Base-by-base conservation (phyloP, 2,888 invertebrate species). In the Drosophila formosana region DNA sequence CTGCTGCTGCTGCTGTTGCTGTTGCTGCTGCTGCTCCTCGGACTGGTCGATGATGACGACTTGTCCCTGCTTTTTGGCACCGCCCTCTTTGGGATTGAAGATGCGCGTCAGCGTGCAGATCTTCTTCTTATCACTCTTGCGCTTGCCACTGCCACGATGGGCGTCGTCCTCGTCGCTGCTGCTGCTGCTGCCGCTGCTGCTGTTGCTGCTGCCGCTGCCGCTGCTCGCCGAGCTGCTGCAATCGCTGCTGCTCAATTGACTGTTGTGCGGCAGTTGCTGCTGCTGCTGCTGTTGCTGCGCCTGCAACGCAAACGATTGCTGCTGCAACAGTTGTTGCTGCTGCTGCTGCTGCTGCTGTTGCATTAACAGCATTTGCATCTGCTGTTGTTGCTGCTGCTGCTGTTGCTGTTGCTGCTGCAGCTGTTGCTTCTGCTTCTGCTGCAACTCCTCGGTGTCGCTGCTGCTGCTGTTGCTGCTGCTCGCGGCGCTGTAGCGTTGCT, bases 41-140 rank as follows among this genome's bases (percentile, higher is more conserved):
- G 94, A 93, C 74, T 93, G 93, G 79, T 95, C 96, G 67, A 96
- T 95, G 60, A 96, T 95, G 57, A 96, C 95, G 56, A 96, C 96
- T 77, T 96, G 96, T 3, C 95, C 95, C 90, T 96, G 95, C 61
- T 94, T 94, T 79, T 95, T 95, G 2, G 95, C 95, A 2, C 95
- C 95, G 13, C 95, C 95, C 57, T 95, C 96, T 71, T 96, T 95
- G 73, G 95, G 95, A 45, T 95, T 95, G 88, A 95, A 95, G 56
- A 96, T 92, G 85, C 95, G 95, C 45, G 95, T 93, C 58, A 96
- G 90, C 0, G 95, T 95, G 82, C 94, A 95, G 80, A 93, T 95
- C 90, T 96, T 96, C 91, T 95, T 96, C 86, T 95, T 95, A 90
- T 96, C 95, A 92, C 93, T 90, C 92, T 91, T 89, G 88, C 92